Evolutionary conservation across 1,140 invertebrate genomes (phyloP).

Genomic region (Pseudoatta argentina): DNA sequence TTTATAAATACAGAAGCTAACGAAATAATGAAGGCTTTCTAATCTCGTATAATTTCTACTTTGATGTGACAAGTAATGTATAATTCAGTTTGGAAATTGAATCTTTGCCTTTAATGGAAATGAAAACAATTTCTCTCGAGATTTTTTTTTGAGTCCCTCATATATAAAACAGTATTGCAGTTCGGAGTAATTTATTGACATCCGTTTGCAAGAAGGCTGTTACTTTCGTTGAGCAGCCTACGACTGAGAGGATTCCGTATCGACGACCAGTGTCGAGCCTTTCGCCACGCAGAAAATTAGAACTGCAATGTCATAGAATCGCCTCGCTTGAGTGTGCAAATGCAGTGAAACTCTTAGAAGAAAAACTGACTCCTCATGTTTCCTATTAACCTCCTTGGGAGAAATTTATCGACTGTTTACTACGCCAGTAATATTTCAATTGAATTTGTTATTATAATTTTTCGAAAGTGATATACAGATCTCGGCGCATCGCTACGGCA

Average conservation of each 20-base stretch:
- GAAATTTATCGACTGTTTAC: constrained; percentile 56
- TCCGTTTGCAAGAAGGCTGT: constrained; percentile 6
- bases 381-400: constrained; percentile 72
- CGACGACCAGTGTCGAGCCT: not conserved
- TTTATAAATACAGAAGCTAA: not conserved
- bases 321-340: not conserved
- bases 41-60: not conserved
- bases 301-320: not conserved
- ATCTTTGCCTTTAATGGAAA: constrained; percentile 10
- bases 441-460: constrained; percentile 65
- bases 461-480: constrained; percentile 11
- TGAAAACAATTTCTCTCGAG: constrained; percentile 13
- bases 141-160: not conserved
- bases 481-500: not conserved
- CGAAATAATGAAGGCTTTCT: not conserved
- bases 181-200: constrained; percentile 40
- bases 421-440: not conserved
- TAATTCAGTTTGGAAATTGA: constrained; percentile 12
- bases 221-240: not conserved
- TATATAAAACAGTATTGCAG: constrained; percentile 10
- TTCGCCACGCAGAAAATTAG: constrained; percentile 40
- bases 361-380: constrained; percentile 66
- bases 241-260: constrained; percentile 4
- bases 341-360: constrained; percentile 59
- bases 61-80: not conserved